Evolutionary conservation across 2,113 vertebrate species (phyloP).

Genomic region (Muscicapa adusta): DNA sequence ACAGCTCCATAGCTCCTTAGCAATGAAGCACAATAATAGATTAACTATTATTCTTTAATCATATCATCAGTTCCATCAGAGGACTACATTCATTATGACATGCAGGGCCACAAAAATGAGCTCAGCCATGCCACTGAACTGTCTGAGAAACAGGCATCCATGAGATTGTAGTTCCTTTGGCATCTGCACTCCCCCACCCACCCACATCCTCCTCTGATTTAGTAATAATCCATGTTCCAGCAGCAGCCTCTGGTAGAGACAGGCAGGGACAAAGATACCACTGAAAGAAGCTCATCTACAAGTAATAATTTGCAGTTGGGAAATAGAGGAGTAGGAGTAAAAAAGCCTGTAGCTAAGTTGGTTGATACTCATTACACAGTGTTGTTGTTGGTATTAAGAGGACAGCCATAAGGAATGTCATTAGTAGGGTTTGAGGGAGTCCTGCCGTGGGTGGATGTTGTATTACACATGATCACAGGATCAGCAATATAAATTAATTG

Average conservation of each 20-base stretch:
- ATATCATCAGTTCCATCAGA: background rate
- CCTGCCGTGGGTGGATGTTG: constrained; percentile 20
- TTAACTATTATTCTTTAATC: background rate
- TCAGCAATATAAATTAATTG: constrained; percentile 31
- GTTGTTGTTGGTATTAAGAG: background rate
- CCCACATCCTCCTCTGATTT: background rate
- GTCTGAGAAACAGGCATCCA: background rate
- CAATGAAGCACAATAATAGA: background rate
- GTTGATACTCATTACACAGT: constrained; percentile 19
- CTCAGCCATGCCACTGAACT: background rate
- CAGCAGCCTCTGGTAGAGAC: background rate
- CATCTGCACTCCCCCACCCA: background rate
- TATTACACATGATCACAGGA: constrained; percentile 7
- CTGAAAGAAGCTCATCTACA: background rate
- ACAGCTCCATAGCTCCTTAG: background rate
- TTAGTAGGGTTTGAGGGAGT: background rate
- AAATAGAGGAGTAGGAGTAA: constrained; percentile 5
- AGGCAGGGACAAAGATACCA: background rate
- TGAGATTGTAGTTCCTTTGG: background rate
- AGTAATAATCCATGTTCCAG: background rate
- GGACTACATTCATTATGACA: background rate
- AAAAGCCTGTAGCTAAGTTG: background rate
- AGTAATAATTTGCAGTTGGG: background rate
- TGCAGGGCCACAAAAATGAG: background rate
- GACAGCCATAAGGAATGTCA: background rate